phyloP scores from a whole-genome alignment of 2,888 invertebrate genomes.

The Chymomyza fuscimana region DNA sequence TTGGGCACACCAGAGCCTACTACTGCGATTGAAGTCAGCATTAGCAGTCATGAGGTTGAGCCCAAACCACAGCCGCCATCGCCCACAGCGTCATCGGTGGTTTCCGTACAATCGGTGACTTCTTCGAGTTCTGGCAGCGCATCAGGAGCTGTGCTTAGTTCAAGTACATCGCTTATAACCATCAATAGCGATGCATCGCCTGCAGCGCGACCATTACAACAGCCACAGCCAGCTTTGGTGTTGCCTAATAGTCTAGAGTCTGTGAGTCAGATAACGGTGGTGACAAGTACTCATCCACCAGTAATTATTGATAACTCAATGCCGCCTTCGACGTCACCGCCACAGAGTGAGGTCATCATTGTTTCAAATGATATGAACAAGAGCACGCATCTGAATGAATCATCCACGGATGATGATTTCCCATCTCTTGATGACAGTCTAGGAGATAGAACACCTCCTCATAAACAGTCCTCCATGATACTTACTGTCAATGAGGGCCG shows the following conservation, averaged over 20 bases:
- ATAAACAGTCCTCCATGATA: constrained; percentile 77
- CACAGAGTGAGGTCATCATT: constrained; percentile 87
- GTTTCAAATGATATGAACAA: constrained; percentile 89
- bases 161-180: constrained; percentile 78
- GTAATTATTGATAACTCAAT: constrained; percentile 84
- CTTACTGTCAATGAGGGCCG: constrained; percentile 67
- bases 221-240: constrained; percentile 79
- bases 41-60: constrained; percentile 58
- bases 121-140: constrained; percentile 53
- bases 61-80: constrained; percentile 68
- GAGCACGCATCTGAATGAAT: constrained; percentile 82
- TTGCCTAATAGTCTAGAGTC: constrained; percentile 88
- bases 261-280: constrained; percentile 90
- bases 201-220: constrained; percentile 64
- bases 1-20: constrained; percentile 37
- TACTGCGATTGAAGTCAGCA: constrained; percentile 62
- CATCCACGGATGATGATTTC: constrained; percentile 88
- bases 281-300: constrained; percentile 89
- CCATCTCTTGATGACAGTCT: constrained; percentile 89
- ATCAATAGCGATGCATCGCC: constrained; percentile 77
- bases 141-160: constrained; percentile 64
- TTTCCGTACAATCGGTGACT: constrained; percentile 70
- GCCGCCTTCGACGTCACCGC: constrained; percentile 52
- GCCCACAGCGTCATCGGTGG: constrained; percentile 71
- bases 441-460: constrained; percentile 81